Evolutionary conservation across 1,140 invertebrate genomes (phyloP).

Genomic region (Bradysia coprophila): DNA sequence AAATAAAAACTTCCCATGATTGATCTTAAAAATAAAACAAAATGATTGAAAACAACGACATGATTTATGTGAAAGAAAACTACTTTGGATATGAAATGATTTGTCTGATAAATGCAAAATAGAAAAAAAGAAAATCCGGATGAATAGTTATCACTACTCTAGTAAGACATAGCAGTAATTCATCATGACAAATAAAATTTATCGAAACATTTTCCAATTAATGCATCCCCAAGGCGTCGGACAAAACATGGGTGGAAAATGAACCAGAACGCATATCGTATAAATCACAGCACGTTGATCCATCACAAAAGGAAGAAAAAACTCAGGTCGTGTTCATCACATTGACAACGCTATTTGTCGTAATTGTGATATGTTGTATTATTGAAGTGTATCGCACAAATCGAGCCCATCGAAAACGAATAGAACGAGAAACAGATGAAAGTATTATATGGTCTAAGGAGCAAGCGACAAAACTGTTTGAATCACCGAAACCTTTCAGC

Average conservation of each 20-base stretch:
- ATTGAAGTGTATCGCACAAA: conserved; percentile 44
- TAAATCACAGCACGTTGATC: conserved; percentile 46
- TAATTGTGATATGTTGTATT: conserved; percentile 39
- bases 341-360: conserved; percentile 43
- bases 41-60: too few relatives aligned
- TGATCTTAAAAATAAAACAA: too few relatives aligned
- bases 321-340: conserved; percentile 55
- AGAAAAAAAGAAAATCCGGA: too few relatives aligned
- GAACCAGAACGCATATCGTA: conserved; percentile 53
- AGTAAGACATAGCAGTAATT: too few relatives aligned
- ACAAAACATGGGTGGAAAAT: conserved; percentile 63
- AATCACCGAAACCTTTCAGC: conserved; percentile 23
- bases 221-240: conserved; percentile 32
- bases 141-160: too few relatives aligned
- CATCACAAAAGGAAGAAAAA: conserved; percentile 53
- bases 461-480: conserved; percentile 38
- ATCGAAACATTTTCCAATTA: not conserved
- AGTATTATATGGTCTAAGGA: conserved; percentile 44
- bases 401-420: conserved; percentile 39
- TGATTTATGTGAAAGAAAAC: too few relatives aligned
- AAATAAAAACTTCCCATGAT: too few relatives aligned
- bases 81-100: too few relatives aligned
- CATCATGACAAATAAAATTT: not conserved
- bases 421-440: conserved; percentile 47
- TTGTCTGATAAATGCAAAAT: too few relatives aligned